A percentile compares a stretch with the other conserved stretches of the same genome.
phyloP scores from a whole-genome alignment of 2,113 vertebrate genomes.

The Zosterops japonicus region DNA sequence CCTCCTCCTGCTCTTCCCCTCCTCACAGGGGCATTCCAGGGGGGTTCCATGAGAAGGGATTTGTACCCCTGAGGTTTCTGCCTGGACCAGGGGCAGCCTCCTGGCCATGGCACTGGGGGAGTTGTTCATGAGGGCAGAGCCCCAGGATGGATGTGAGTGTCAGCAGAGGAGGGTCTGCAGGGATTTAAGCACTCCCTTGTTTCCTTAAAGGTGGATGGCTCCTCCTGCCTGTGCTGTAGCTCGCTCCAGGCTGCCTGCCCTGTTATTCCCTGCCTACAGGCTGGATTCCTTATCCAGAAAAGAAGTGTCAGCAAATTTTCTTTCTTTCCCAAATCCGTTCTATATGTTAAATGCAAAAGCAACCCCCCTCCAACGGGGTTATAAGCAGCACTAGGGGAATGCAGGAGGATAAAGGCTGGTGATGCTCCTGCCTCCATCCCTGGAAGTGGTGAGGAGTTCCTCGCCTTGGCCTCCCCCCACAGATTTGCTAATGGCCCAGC shows the following conservation, averaged over 20 bases:
- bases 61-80: not conserved
- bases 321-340: not conserved
- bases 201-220: not conserved
- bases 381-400: not conserved
- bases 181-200: not conserved
- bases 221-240: not conserved
- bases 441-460: not conserved
- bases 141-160: not conserved
- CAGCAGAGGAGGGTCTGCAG: not conserved
- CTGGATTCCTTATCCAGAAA: not conserved
- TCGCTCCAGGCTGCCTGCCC: not conserved
- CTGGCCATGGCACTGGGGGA: not conserved
- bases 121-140: not conserved
- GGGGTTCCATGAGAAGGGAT: not conserved
- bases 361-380: accelerated
- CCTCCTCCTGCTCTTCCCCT: not conserved
- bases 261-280: not conserved
- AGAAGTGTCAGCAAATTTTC: not conserved
- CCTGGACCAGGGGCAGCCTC: not conserved
- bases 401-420: not conserved
- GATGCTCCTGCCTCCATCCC: not conserved
- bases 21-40: accelerated
- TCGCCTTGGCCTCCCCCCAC: not conserved
- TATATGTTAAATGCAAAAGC: not conserved
- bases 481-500: not conserved